Conservation (phyloP, 2,113 vertebrate species). For the Australoheros scitulus region DNA sequence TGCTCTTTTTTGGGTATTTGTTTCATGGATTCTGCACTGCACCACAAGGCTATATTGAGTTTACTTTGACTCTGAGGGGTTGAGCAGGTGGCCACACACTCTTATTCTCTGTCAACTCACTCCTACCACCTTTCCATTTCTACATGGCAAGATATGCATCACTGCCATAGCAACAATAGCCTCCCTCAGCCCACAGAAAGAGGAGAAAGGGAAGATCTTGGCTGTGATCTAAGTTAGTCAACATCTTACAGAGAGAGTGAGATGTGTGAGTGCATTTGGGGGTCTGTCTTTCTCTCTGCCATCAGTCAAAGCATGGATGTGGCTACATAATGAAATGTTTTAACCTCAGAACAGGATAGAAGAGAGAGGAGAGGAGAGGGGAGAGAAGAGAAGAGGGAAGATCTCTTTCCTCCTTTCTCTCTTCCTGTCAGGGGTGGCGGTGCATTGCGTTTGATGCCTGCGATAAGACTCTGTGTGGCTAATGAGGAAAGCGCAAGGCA, state of each 20-base stretch:
- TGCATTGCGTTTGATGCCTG: slow-evolving; percentile 75
- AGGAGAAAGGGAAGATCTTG: slow-evolving; percentile 36
- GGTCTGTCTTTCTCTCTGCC: neutral
- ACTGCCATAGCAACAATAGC: slow-evolving; percentile 67
- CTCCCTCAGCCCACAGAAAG: slow-evolving; percentile 46
- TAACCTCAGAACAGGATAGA: slow-evolving; percentile 55
- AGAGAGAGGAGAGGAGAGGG: neutral
- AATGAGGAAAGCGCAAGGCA: slow-evolving; percentile 76
- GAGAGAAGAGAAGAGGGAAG: neutral
- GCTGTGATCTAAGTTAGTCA: slow-evolving; percentile 47
- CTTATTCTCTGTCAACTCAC: slow-evolving; percentile 45
- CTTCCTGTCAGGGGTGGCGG: slow-evolving; percentile 63
- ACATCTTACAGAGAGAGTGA: slow-evolving; percentile 34
- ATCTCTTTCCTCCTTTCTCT: slow-evolving; percentile 42
- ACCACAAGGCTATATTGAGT: slow-evolving; percentile 17
- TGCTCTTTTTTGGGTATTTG: neutral
- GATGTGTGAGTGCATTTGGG: slow-evolving; percentile 1
- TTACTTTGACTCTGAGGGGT: slow-evolving; percentile 22
- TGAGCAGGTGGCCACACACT: slow-evolving; percentile 46
- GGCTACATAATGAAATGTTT: slow-evolving; percentile 61
- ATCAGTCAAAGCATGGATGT: slow-evolving; percentile 40
- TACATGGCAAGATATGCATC: slow-evolving; percentile 51
- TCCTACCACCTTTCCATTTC: slow-evolving; percentile 53
- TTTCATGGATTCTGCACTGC: neutral
- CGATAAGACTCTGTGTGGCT: slow-evolving; percentile 75